These are phyloP conservation scores for Callyntrura guangdongensis DNA, from an alignment of 2,888 invertebrate species.

Conservation along the genomic window DNA sequence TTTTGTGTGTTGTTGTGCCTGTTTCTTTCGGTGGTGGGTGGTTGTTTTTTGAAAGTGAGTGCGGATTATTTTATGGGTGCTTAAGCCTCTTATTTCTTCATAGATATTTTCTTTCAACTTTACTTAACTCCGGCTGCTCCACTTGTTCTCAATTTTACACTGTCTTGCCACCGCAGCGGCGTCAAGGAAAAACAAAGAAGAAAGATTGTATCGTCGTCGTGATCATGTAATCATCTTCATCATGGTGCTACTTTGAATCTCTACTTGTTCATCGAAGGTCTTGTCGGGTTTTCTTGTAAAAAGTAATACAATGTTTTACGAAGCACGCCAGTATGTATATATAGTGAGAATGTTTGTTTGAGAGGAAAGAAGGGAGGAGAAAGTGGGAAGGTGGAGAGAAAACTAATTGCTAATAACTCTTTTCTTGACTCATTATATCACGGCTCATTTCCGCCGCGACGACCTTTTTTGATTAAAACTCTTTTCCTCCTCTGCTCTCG, in stretches of 20 bases:
- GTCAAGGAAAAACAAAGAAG: conserved; percentile 13
- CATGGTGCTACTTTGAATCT: neutral
- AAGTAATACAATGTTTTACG: neutral
- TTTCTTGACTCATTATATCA: conserved; percentile 78
- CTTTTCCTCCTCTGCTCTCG: neutral
- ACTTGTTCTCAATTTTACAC: conserved; percentile 44
- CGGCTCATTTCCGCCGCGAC: conserved; percentile 77
- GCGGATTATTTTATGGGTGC: conserved; percentile 76
- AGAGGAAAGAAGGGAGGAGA: conserved; percentile 8
- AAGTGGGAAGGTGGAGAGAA: conserved; percentile 66
- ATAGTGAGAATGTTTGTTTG: neutral
- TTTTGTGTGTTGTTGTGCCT: conserved; percentile 27
- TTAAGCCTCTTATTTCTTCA: conserved; percentile 76
- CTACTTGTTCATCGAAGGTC: neutral
- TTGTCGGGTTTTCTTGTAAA: conserved; percentile 18
- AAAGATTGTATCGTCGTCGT: conserved; percentile 20
- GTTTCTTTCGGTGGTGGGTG: conserved; percentile 17
- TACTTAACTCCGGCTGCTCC: neutral
- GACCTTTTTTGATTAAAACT: conserved; percentile 78
- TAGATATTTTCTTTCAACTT: conserved; percentile 62
- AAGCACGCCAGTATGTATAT: neutral
- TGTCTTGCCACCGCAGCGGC: neutral
- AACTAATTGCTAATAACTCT: conserved; percentile 78
- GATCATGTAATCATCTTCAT: conserved; percentile 35
- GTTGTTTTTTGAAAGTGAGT: conserved; percentile 53